Evolutionary conservation across 1,140 invertebrate genomes (phyloP), one percentile per base, ranked within the genome.

Genomic region (Probaryconus sp.): DNA sequence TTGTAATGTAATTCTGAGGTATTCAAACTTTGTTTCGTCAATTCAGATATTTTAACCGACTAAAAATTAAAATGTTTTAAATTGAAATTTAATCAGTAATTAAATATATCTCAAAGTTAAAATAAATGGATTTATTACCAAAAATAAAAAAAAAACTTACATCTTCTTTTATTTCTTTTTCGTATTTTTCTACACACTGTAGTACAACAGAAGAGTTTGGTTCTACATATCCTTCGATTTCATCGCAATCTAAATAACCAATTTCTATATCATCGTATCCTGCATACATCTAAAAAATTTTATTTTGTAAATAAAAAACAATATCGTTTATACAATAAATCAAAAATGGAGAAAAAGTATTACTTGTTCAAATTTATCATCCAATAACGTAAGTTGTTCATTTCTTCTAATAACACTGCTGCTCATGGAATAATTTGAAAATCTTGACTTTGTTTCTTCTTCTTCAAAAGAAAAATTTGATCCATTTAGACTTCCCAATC

Each of bases 371-470:
- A 99, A 98, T 79, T 92, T 90, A 79, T 97, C 93, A 90, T 99
- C 97, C 0, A 99, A 83, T 18, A 96, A 81, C 0, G 92, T 90
- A 0, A 98, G 88, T 40, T 95, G 93, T 51, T 96, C 91, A 87
- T 97, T 98, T 71, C 97, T 90, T 53, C 90, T 89, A 2, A 98
- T 95, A 0, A 97, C 93, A 78, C 96, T 97, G 35, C 95, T 97
- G 0, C 94, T 94, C 92, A 98, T 95, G 0, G 97, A 98, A 85
- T 98, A 98, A 78, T 96, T 92, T 0, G 97, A 98, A 84, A 98
- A 98, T 10, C 93, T 87, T 0, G 96, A 95, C 83, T 94, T 96
- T 0, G 93, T 94, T 83, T 97, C 94, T 79, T 94, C 93, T 53
- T 93, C 90, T 28, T 89, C 89, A 53, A 91, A 91, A 0, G 31